Evolutionary conservation across 2,888 invertebrate genomes (phyloP).

Genomic region (Cepaea hortensis): DNA sequence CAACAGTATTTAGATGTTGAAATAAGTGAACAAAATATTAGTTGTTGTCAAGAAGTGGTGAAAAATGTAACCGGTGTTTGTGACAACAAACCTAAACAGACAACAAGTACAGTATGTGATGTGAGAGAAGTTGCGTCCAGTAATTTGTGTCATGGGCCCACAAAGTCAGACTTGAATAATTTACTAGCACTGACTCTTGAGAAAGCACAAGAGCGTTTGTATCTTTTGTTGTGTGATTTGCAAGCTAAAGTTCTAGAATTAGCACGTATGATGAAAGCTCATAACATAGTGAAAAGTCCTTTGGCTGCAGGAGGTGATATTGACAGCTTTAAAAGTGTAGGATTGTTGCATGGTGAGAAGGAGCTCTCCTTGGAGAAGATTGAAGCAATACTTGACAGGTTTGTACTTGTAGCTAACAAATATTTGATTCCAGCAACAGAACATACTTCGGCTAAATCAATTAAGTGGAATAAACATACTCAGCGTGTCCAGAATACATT

Average conservation of each 20-base stretch:
- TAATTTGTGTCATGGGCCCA: background rate
- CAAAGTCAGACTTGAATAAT: background rate
- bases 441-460: background rate
- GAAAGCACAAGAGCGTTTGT: background rate
- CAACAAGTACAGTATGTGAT: background rate
- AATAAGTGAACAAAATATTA: background rate
- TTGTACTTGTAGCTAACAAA: background rate
- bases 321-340: background rate
- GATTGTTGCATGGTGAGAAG: background rate
- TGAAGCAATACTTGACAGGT: background rate
- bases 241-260: background rate
- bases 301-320: background rate
- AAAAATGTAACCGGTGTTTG: background rate
- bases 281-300: background rate
- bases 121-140: background rate
- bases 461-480: background rate
- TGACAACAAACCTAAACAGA: background rate
- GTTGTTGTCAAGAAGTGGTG: background rate
- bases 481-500: background rate
- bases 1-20: background rate
- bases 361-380: constrained; percentile 17
- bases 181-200: background rate
- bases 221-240: background rate
- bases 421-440: background rate
- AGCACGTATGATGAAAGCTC: background rate